A percentile compares a stretch with the other conserved stretches of the same genome.
These are phyloP conservation scores for Sinonovacula constricta DNA, from an alignment of 1,140 invertebrate species.

Conservation along the genomic window DNA sequence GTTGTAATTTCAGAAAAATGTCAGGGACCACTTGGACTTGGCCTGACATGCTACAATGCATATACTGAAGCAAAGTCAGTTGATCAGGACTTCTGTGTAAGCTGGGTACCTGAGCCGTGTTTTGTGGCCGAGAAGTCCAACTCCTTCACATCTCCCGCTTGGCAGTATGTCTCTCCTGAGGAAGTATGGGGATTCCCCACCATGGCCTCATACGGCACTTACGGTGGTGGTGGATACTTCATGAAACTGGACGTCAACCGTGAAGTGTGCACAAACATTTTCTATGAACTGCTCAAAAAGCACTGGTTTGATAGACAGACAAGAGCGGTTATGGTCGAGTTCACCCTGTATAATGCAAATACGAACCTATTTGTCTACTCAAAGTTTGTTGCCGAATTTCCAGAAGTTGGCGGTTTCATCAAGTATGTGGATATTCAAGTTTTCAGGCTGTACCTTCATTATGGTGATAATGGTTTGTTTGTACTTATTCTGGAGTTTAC, in stretches of 20 bases:
- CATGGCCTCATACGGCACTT: slow-evolving; percentile 48
- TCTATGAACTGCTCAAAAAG: slow-evolving; percentile 71
- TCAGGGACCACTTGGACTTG: slow-evolving; percentile 3
- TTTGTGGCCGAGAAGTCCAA: slow-evolving; percentile 13
- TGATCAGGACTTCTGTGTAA: slow-evolving; percentile 44
- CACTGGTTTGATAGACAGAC: slow-evolving; percentile 80
- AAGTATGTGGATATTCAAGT: slow-evolving; percentile 29
- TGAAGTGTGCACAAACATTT: slow-evolving; percentile 40
- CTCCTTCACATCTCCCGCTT: slow-evolving; percentile 46
- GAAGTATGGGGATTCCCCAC: slow-evolving; percentile 58
- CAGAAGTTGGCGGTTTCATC: slow-evolving; percentile 76
- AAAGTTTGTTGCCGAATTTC: slow-evolving; percentile 73
- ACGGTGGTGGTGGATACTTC: slow-evolving; percentile 61
- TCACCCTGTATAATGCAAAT: slow-evolving; percentile 80
- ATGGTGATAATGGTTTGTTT: background rate
- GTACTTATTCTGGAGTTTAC: slow-evolving; percentile 39
- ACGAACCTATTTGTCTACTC: slow-evolving; percentile 58
- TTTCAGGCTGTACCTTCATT: slow-evolving; percentile 27
- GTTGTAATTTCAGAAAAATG: slow-evolving; percentile 42
- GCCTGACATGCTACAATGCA: slow-evolving; percentile 4
- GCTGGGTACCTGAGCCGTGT: slow-evolving; percentile 40
- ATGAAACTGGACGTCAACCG: slow-evolving; percentile 48
- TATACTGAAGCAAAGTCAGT: slow-evolving; percentile 30
- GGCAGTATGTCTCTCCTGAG: slow-evolving; percentile 44
- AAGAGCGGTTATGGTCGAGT: slow-evolving; percentile 80